phyloP scores from a whole-genome alignment of 2,113 vertebrate genomes.

The Leptobrachium ailaonicum region DNA sequence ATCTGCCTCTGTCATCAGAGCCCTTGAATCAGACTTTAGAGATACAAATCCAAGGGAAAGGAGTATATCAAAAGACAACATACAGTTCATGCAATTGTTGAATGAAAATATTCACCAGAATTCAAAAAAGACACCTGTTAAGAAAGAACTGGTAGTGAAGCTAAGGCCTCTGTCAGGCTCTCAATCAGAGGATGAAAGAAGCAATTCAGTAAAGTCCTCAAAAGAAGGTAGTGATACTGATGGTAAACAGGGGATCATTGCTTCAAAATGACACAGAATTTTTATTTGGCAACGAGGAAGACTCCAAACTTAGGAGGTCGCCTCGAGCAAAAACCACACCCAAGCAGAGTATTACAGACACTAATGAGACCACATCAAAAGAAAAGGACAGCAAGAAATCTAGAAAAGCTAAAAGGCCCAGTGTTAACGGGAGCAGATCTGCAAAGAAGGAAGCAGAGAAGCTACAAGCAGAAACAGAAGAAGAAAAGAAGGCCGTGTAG shows the following conservation, averaged over 20 bases:
- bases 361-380: conserved; percentile 63
- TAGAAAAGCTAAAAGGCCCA: conserved; percentile 53
- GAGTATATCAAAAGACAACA: too few relatives aligned
- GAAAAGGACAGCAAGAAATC: conserved; percentile 18
- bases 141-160: conserved; percentile 87
- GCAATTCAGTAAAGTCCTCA: background rate
- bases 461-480: too few relatives aligned
- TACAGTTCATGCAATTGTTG: too few relatives aligned
- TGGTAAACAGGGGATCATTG: conserved; percentile 2
- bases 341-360: conserved; percentile 80
- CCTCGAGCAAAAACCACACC: conserved; percentile 94
- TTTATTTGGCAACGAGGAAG: conserved; percentile 60
- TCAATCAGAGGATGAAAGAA: conserved; percentile 59
- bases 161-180: conserved; percentile 82
- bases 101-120: too few relatives aligned
- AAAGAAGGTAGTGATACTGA: conserved; percentile 14
- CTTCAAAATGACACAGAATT: conserved; percentile 51
- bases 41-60: too few relatives aligned
- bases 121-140: conserved; percentile 53
- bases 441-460: conserved; percentile 59
- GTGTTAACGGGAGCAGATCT: conserved; percentile 65
- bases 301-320: conserved; percentile 76
- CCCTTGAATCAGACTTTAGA: too few relatives aligned
- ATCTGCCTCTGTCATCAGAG: too few relatives aligned
- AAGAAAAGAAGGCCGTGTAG: too few relatives aligned